Evolutionary conservation across 2,113 vertebrate species (phyloP), one percentile per base, ranked within the genome.

Genomic region (Heterochromis multidens): DNA sequence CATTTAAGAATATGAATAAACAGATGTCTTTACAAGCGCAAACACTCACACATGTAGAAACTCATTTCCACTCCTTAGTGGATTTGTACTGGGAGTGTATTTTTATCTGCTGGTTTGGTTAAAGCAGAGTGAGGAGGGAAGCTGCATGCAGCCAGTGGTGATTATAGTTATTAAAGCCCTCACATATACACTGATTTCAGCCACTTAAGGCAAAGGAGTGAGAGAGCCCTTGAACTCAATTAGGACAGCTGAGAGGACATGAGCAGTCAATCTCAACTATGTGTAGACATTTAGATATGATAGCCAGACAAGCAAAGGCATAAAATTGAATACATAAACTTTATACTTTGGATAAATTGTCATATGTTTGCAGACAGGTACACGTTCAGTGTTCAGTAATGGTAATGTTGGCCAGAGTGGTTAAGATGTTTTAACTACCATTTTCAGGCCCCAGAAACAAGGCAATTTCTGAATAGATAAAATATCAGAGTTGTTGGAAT

Each of bases 81-180:
- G 79, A 85, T 88, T 93, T 91, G 84, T 62, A 83, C 83, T 61
- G 72, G 25, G 72, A 88, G 91, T 27, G 82, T 95, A 95, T 95
- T 95, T 95, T 94, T 94, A 93, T 94, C 93, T 87, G 80, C 76
- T 37, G 63, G 77, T 88, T 87, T 93, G 87, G 91, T 92, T 93
- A 92, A 94, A 95, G 88, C 86, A 80, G 91, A 93, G 88, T 85
- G 91, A 91, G 91, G 91, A 94, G 92, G 89, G 87, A 93, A 91
- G 89, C 92, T 88, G 84, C 87, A 91, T 88, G 87, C 87, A 91
- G 94, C 92, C 90, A 95, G 57, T 81, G 13, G 92, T 95, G 94
- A 95, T 95, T 95, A 95, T 95, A 95, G 95, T 95, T 94, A 95
- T 95, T 95, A 94, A 86, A 90, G 91, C 74, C 80, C 85, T 87